Base-by-base conservation (phyloP, 2,888 invertebrate species). In the Amiota minor region DNA sequence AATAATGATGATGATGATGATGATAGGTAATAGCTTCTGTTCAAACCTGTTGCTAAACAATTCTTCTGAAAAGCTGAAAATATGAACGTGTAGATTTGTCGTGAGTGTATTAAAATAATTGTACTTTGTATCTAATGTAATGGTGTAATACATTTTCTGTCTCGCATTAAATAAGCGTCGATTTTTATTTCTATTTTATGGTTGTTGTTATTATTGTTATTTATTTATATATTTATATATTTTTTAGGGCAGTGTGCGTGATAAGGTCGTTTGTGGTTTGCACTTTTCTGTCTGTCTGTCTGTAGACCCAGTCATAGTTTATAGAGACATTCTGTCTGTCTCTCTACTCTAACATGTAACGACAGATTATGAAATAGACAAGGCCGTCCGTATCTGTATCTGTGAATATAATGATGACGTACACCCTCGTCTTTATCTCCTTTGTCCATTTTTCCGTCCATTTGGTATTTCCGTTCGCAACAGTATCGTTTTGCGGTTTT, bases 401-500 rank as follows among this genome's bases (percentile, higher is more conserved):
- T 35, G 35, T 35, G 35, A 35, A 35, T 35, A 6, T 35, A 35
- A 35, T 35, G 6, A 35, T 35, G 35, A 35, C 35, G 35, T 35
- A 8, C 53, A 53, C 14, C 53, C 8, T 53, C 14, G 14, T 16
- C 53, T 10, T 53, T 12, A 12, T 16, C 53, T 35, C 35, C 35
- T 35, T 35, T 35, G 9, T n/a, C 8, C 9, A 16, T 20, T 6
- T 8, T 1, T 14, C 56, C 18, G 56, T 56, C n/a, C 12, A 35
- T 45, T 14, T 14, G 62, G 62, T 14, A 62, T 62, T 62, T 35
- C 62, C 62, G 45, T 35, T 23, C 62, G 14, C 11, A 35, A 45
- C 62, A 62, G 45, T 35, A 45, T 35, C 56, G 10, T 16, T n/a
- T 20, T n/a, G 53, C n/a, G 53, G 56, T 11, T 20, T 20, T 18